A percentile compares a stretch with the other conserved stretches of the same genome.
Evolutionary conservation across 2,888 invertebrate species (phyloP).

Genomic region (Tricholauxania praeusta): DNA sequence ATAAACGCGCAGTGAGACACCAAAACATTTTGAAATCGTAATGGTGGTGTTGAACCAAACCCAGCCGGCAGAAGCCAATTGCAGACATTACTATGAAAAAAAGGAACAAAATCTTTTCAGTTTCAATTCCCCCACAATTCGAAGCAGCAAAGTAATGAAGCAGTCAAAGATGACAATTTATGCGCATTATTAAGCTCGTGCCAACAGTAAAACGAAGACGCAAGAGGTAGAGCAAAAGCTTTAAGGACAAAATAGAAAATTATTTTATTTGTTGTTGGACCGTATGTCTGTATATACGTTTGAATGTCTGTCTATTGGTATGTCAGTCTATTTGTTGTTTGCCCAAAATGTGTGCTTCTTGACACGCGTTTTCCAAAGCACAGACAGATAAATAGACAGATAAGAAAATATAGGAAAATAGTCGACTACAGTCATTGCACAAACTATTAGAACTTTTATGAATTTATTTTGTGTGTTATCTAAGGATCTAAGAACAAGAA

Average conservation of each 20-base stretch:
- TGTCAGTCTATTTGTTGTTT: not conserved
- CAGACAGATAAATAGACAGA: not conserved
- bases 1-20: no score
- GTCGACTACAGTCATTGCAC: not conserved
- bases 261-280: constrained; percentile 4
- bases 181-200: constrained; percentile 27
- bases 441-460: not conserved
- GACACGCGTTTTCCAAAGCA: not conserved
- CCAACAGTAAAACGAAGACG: not conserved
- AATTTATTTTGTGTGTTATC: no score
- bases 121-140: no score
- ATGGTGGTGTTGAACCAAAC: no score
- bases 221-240: not conserved
- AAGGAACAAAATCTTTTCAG: not conserved
- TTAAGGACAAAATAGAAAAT: constrained; percentile 23
- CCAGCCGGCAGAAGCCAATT: no score
- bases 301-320: not conserved
- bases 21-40: no score
- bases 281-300: no score
- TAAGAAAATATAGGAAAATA: not conserved
- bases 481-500: no score
- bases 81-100: not conserved
- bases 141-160: not conserved
- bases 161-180: constrained; percentile 18
- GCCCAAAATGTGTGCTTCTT: not conserved